These are phyloP conservation scores for Mythimna albipuncta DNA, from an alignment of 2,888 invertebrate species.

Conservation along the genomic window DNA sequence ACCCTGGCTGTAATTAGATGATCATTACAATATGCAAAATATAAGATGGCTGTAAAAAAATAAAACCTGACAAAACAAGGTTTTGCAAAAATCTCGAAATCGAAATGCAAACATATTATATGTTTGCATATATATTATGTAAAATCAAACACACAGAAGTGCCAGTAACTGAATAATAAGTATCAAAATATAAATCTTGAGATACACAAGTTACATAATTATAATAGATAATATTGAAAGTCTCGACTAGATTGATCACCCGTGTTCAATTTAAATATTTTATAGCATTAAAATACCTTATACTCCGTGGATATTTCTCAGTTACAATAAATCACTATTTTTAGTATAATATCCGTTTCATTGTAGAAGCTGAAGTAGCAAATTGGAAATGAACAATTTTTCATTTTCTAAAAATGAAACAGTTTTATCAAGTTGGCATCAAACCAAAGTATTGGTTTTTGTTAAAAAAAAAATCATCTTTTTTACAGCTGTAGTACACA, in stretches of 20 bases:
- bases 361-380: slow-evolving; percentile 16
- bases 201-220: not conserved
- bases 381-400: slow-evolving; percentile 39
- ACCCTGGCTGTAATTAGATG: not conserved
- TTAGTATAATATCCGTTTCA: slow-evolving; percentile 19
- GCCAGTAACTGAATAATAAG: not conserved
- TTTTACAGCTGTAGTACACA: not conserved
- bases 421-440: slow-evolving; percentile 46
- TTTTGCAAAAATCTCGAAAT: not conserved
- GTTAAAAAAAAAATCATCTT: not conserved
- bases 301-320: not conserved
- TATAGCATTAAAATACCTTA: not conserved
- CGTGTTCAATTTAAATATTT: slow-evolving; percentile 29
- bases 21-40: not conserved
- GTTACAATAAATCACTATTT: slow-evolving; percentile 29
- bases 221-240: slow-evolving; percentile 7
- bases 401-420: slow-evolving; percentile 22
- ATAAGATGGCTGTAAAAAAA: not conserved
- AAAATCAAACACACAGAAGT: not conserved
- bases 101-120: no score
- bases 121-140: no score
- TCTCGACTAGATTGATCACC: not conserved
- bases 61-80: not conserved
- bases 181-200: not conserved
- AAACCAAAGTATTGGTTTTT: slow-evolving; percentile 36